Conservation (phyloP, 2,888 invertebrate species). For the Callyntrura sp. region DNA sequence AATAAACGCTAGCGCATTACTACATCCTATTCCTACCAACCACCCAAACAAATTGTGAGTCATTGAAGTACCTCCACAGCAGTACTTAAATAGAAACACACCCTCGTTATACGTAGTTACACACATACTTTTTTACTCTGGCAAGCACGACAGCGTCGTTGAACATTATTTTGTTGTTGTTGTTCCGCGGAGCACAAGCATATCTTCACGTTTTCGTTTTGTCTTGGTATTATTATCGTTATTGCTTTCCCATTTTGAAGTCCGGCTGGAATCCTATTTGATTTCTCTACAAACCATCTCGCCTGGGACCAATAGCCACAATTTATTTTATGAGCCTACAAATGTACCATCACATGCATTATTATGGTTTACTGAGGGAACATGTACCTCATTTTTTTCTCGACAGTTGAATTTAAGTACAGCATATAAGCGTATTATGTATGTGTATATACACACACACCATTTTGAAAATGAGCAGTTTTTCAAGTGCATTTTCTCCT, state of each 20-base stretch:
- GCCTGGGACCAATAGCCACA: slow-evolving; percentile 81
- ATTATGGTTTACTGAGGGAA: slow-evolving; percentile 65
- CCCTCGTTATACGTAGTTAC: neutral
- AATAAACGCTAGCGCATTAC: slow-evolving; percentile 2
- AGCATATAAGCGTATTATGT: neutral
- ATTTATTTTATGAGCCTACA: slow-evolving; percentile 81
- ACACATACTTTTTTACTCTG: slow-evolving; percentile 11
- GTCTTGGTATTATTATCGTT: slow-evolving; percentile 69
- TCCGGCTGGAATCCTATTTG: slow-evolving; percentile 73
- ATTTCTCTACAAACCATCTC: slow-evolving; percentile 61
- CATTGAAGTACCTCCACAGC: slow-evolving; percentile 49
- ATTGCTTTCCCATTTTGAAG: slow-evolving; percentile 73
- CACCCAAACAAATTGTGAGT: slow-evolving; percentile 43
- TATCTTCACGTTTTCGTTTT: slow-evolving; percentile 44
- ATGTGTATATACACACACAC: slow-evolving; percentile 17
- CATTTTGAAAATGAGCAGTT: slow-evolving; percentile 62
- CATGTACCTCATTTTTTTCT: slow-evolving; percentile 55
- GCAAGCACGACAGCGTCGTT: slow-evolving; percentile 36
- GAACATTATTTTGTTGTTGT: slow-evolving; percentile 50
- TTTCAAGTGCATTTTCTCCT: slow-evolving; percentile 62
- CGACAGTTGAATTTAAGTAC: slow-evolving; percentile 14
- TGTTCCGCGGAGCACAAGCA: slow-evolving; percentile 45
- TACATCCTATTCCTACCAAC: neutral
- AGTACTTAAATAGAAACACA: neutral
- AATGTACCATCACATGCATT: slow-evolving; percentile 74